Evolutionary conservation across 2,797 vertebrate genomes (phyloP).

Genomic region (Fringilla coelebs): DNA sequence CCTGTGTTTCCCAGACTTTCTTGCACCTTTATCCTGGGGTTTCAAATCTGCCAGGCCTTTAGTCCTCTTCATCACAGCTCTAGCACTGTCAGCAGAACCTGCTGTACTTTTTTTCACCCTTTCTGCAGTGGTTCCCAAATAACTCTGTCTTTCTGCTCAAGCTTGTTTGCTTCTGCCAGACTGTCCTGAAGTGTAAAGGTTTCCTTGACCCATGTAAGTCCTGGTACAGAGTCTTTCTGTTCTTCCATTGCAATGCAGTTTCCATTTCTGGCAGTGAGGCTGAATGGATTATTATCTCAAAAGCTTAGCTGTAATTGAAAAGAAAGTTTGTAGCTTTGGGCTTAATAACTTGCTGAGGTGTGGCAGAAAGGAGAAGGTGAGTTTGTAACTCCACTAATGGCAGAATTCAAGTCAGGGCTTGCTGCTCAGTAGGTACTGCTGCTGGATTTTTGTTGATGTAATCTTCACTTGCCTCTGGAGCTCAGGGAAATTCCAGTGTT

Average conservation of each 20-base stretch:
- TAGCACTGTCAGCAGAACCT: not conserved
- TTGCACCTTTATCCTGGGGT: not conserved
- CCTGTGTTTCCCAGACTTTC: not conserved
- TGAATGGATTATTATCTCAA: not conserved
- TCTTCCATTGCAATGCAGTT: not conserved
- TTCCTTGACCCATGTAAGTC: not conserved
- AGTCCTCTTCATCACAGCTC: not conserved
- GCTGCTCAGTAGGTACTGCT: not conserved
- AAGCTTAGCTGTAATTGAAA: constrained; percentile 9
- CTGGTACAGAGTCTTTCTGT: not conserved
- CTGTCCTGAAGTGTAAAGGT: constrained; percentile 9
- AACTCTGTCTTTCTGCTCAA: not conserved
- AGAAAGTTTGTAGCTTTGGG: constrained; percentile 42
- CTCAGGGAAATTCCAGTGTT: not conserved
- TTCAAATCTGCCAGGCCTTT: not conserved
- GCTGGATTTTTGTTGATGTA: not conserved
- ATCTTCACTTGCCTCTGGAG: not conserved
- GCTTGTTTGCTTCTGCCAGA: constrained; percentile 20
- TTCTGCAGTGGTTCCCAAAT: not conserved
- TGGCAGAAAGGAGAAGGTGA: constrained; percentile 12
- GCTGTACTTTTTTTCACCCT: not conserved
- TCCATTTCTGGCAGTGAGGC: not conserved
- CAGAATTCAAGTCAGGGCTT: constrained; percentile 31
- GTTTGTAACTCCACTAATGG: not conserved
- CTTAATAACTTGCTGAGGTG: constrained; percentile 41